phyloP scores from a whole-genome alignment of 2,113 vertebrate genomes.

The Muntiacus reevesi region DNA sequence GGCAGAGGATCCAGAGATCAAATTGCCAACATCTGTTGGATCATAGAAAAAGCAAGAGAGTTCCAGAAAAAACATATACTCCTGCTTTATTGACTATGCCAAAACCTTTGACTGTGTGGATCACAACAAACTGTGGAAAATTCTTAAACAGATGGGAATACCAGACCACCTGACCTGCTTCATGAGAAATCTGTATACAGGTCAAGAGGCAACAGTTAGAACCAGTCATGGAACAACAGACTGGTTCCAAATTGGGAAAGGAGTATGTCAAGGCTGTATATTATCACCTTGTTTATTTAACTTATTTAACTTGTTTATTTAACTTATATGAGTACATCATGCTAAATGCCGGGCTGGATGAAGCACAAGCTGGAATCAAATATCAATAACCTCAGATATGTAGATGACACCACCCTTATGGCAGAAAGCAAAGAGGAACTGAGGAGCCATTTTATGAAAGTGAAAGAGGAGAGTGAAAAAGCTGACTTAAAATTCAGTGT shows the following conservation, averaged over 20 bases:
- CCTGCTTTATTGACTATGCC: not conserved
- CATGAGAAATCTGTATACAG: not conserved
- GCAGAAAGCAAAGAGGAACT: not conserved
- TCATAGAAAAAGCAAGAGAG: not conserved
- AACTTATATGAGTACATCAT: not conserved
- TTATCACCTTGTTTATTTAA: not conserved
- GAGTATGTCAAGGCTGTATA: not conserved
- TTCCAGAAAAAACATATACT: not conserved
- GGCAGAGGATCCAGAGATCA: not conserved
- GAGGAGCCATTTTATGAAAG: not conserved
- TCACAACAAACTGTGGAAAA: not conserved
- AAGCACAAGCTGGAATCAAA: not conserved
- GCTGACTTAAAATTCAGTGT: not conserved
- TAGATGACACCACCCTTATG: not conserved
- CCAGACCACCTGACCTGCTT: not conserved
- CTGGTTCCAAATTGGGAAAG: not conserved
- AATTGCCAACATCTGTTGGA: not conserved
- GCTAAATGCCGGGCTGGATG: accelerated
- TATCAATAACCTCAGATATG: not conserved
- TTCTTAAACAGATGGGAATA: not conserved
- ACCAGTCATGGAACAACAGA: not conserved
- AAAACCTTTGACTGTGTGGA: not conserved
- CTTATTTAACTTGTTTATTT: not conserved
- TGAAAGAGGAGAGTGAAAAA: not conserved
- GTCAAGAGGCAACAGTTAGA: not conserved